Evolutionary conservation across 2,888 invertebrate species (phyloP).

Genomic region (Mechanitis messenoides): DNA sequence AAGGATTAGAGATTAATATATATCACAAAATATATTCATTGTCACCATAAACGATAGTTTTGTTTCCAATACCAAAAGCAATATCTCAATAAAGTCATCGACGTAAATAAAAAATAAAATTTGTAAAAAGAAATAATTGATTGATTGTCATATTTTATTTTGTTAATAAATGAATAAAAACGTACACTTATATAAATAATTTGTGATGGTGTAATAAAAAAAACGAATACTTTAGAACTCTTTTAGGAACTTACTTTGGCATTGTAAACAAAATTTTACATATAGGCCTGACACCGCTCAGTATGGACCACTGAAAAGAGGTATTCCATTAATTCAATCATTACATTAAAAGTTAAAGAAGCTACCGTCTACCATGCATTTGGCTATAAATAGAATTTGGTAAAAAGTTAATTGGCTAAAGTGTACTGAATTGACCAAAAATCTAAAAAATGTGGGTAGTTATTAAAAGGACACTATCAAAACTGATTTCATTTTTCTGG

Average conservation of each 20-base stretch:
- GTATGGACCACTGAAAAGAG: slow-evolving; percentile 73
- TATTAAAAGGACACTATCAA: background rate
- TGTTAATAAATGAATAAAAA: slow-evolving; percentile 4
- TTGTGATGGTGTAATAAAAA: too few relatives aligned
- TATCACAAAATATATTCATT: slow-evolving; percentile 77
- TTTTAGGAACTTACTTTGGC: slow-evolving; percentile 37
- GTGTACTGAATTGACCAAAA: slow-evolving; percentile 4
- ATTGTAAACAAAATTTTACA: slow-evolving; percentile 65
- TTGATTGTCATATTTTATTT: background rate
- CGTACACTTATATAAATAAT: slow-evolving; percentile 2
- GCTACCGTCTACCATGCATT: slow-evolving; percentile 29
- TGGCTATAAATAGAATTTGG: slow-evolving; percentile 19
- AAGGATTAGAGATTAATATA: slow-evolving; percentile 71
- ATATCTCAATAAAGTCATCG: slow-evolving; percentile 26
- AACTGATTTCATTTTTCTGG: background rate
- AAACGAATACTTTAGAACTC: slow-evolving; percentile 11
- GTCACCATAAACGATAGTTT: slow-evolving; percentile 57
- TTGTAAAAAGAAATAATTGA: slow-evolving; percentile 1
- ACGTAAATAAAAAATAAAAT: background rate
- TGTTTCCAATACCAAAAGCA: slow-evolving; percentile 61
- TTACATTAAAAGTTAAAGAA: slow-evolving; percentile 39
- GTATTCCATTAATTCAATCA: slow-evolving; percentile 64
- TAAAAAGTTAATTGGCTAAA: slow-evolving; percentile 9
- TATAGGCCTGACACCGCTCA: slow-evolving; percentile 61
- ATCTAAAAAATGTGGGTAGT: background rate